Evolutionary conservation across 2,797 vertebrate species (phyloP).

Genomic region (Amblyraja radiata): DNA sequence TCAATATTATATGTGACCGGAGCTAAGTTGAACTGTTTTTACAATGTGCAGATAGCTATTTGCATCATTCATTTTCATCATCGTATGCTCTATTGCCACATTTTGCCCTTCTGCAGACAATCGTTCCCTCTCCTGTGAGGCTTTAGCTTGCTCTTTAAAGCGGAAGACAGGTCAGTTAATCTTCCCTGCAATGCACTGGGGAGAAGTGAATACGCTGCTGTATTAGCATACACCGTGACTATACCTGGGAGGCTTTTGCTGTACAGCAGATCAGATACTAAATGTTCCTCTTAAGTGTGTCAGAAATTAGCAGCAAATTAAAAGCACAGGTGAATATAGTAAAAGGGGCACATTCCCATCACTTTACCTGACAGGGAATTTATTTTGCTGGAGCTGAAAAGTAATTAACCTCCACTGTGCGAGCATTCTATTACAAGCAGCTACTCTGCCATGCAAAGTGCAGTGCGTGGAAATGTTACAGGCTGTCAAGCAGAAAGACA

Average conservation of each 20-base stretch:
- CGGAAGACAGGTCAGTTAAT: slow-evolving; percentile 44
- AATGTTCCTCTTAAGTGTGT: slow-evolving; percentile 49
- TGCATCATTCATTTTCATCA: slow-evolving; percentile 26
- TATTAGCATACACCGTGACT: slow-evolving; percentile 39
- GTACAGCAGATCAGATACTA: slow-evolving; percentile 48
- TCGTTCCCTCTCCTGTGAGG: slow-evolving; percentile 28
- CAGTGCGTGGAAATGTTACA: slow-evolving; percentile 83
- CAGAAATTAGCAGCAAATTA: slow-evolving; percentile 71
- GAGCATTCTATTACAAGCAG: slow-evolving; percentile 88
- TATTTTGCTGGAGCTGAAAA: slow-evolving; percentile 68
- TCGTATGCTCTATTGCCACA: slow-evolving; percentile 19
- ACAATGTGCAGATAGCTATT: not conserved
- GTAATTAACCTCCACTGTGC: slow-evolving; percentile 89
- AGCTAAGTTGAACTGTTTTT: not conserved
- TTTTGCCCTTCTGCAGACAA: slow-evolving; percentile 31
- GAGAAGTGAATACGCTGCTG: slow-evolving; percentile 32
- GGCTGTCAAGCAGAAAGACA: slow-evolving; percentile 81
- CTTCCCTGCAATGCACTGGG: slow-evolving; percentile 39
- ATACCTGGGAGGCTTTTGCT: slow-evolving; percentile 44
- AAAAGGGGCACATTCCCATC: slow-evolving; percentile 60
- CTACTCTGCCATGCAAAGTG: slow-evolving; percentile 87
- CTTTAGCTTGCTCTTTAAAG: slow-evolving; percentile 42
- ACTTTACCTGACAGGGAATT: slow-evolving; percentile 65
- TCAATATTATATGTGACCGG: slow-evolving; percentile 30
- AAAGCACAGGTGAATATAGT: slow-evolving; percentile 65